Evolutionary conservation across 1,140 invertebrate genomes (phyloP), one percentile per base, ranked within the genome.

Genomic region (Archivesica marissinica): DNA sequence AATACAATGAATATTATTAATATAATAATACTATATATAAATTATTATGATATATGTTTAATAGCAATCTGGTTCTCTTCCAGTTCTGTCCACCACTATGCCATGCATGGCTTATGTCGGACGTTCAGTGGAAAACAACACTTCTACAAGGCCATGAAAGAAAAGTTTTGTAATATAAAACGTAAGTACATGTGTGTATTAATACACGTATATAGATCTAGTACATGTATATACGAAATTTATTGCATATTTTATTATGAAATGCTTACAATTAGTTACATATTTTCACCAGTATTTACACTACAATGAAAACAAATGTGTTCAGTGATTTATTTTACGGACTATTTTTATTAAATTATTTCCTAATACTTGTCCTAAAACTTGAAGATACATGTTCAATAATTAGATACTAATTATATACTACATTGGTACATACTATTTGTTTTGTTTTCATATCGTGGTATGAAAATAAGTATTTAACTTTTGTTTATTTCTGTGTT

Each of bases 71-170:
- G n/a, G n/a, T n/a, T n/a, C n/a, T n/a, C n/a, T n/a, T n/a, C n/a
- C n/a, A 66, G 61, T 20, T 38, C 61, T 23, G 33, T 66, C 9
- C 15, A 35, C 39, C 61, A 66, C n/a, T 66, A 66, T 38, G 61
- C 33, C 2, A 66, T 30, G n/a, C 61, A 66, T 66, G 38, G 33
- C 7, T 38, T 66, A 28, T 66, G 61, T 35, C 6, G 20, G 6
- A 66, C 30, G 1, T 59, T 59, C 23, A 28, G 33, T 11, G 38
- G 61, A 7, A 38, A 66, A 38, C 6, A 35, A 38, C 6, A 66
- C n/a, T 38, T 66, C 2, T 66, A 66, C 33, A 66, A 41, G 11
- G 61, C 61, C 15, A 11, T 66, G 33, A 66, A 66, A 23, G 39
- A 3, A 41, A 66, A 66, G n/a, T 38, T 66, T 6, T 66, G 61